Evolutionary conservation across 2,888 invertebrate genomes (phyloP).

Genomic region (Spisula subtruncata): DNA sequence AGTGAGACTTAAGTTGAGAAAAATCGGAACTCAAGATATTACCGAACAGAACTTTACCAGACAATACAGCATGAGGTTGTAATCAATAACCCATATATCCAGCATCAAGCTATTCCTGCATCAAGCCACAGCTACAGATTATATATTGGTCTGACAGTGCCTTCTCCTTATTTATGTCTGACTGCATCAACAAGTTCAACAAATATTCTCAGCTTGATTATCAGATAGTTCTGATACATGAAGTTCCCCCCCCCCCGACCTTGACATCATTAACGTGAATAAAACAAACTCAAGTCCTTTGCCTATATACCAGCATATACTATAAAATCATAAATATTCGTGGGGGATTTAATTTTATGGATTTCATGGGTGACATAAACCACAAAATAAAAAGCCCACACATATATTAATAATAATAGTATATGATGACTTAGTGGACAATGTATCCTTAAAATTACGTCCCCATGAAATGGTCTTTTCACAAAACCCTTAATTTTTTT

Average conservation of each 20-base stretch:
- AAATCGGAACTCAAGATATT: too few relatives aligned
- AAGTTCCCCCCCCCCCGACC: too few relatives aligned
- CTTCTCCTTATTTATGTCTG: constrained; percentile 10
- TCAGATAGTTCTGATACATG: not conserved
- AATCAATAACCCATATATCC: constrained; percentile 10
- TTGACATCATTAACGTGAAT: not conserved
- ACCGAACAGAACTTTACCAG: not conserved
- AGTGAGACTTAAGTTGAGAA: too few relatives aligned
- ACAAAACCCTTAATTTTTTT: too few relatives aligned
- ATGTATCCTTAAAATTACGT: too few relatives aligned
- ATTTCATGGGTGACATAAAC: too few relatives aligned
- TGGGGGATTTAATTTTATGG: too few relatives aligned
- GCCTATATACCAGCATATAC: not conserved
- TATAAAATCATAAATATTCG: too few relatives aligned
- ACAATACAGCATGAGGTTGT: not conserved
- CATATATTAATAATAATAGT: too few relatives aligned
- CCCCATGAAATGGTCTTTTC: too few relatives aligned
- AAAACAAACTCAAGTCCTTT: not conserved
- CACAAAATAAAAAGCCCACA: too few relatives aligned
- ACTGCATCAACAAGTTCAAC: not conserved
- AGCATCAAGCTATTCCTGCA: not conserved
- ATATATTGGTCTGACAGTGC: not conserved
- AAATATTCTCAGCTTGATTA: not conserved
- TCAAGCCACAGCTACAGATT: constrained; percentile 14
- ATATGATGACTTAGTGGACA: too few relatives aligned